These are phyloP conservation scores for Ophion slaviceki DNA, from an alignment of 2,888 invertebrate genomes.

Conservation along the genomic window DNA sequence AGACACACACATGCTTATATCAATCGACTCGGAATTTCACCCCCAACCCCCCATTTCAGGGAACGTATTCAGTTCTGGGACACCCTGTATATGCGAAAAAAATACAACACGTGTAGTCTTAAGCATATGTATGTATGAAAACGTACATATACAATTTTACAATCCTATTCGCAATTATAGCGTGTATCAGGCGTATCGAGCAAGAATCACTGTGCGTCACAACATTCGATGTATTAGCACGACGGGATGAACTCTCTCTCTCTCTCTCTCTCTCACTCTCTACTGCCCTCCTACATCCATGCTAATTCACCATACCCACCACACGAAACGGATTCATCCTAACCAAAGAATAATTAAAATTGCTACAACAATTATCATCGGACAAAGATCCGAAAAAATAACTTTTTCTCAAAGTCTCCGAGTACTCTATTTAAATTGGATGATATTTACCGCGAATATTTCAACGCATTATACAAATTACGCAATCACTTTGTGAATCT, in stretches of 20 bases:
- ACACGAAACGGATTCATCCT: too few relatives aligned
- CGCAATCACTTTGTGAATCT: neutral
- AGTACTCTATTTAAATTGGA: neutral
- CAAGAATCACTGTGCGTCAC: constrained; percentile 29
- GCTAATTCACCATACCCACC: too few relatives aligned
- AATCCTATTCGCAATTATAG: constrained; percentile 46
- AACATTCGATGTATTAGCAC: neutral
- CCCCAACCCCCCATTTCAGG: too few relatives aligned
- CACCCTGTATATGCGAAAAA: neutral
- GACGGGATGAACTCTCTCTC: neutral
- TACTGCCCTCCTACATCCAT: too few relatives aligned
- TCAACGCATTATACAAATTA: neutral
- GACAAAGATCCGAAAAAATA: too few relatives aligned
- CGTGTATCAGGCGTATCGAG: constrained; percentile 43
- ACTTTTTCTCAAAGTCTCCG: neutral
- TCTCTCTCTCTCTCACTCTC: too few relatives aligned
- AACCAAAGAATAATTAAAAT: too few relatives aligned
- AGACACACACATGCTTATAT: too few relatives aligned
- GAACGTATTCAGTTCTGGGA: too few relatives aligned
- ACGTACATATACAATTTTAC: constrained; percentile 9
- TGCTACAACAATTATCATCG: too few relatives aligned
- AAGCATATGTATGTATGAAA: neutral
- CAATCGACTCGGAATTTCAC: too few relatives aligned
- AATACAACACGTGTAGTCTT: neutral
- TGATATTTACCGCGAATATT: neutral